These are phyloP conservation scores for Dissostichus mawsoni DNA, from an alignment of 2,113 vertebrate genomes.

Conservation along the genomic window DNA sequence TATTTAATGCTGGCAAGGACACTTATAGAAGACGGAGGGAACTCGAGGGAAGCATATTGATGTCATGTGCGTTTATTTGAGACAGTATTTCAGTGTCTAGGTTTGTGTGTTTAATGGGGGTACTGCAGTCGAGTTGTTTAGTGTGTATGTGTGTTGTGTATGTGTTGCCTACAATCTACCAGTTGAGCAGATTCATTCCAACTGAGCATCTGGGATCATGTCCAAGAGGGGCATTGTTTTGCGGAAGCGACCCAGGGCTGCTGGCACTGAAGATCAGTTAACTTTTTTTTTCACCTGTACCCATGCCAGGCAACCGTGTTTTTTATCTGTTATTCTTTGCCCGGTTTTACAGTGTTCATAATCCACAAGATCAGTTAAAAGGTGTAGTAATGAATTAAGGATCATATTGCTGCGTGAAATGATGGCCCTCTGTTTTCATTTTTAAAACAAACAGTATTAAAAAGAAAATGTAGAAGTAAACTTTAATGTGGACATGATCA, in stretches of 20 bases:
- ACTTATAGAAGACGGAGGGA: slow-evolving; percentile 11
- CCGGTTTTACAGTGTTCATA: neutral
- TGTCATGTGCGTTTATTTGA: neutral
- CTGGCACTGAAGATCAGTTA: slow-evolving; percentile 13
- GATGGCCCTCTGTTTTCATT: neutral
- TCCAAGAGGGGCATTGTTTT: slow-evolving; percentile 33
- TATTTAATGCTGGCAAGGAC: slow-evolving; percentile 47
- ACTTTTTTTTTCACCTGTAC: neutral
- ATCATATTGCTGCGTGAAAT: neutral
- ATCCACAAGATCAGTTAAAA: slow-evolving; percentile 1
- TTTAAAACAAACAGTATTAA: neutral
- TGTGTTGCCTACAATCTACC: slow-evolving; percentile 1
- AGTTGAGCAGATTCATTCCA: slow-evolving; percentile 1
- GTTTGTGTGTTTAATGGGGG: neutral
- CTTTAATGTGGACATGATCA: neutral
- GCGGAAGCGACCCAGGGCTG: slow-evolving; percentile 4
- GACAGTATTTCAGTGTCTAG: slow-evolving; percentile 6
- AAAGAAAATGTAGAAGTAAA: neutral
- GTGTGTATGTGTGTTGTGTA: neutral
- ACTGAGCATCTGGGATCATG: slow-evolving; percentile 30
- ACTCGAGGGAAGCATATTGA: neutral
- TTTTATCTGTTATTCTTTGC: neutral
- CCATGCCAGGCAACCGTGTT: neutral
- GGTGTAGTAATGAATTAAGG: neutral
- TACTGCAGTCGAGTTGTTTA: neutral